Evolutionary conservation across 2,888 invertebrate genomes (phyloP), one percentile per base, ranked within the genome.

Genomic region (Acholoe squamosa): DNA sequence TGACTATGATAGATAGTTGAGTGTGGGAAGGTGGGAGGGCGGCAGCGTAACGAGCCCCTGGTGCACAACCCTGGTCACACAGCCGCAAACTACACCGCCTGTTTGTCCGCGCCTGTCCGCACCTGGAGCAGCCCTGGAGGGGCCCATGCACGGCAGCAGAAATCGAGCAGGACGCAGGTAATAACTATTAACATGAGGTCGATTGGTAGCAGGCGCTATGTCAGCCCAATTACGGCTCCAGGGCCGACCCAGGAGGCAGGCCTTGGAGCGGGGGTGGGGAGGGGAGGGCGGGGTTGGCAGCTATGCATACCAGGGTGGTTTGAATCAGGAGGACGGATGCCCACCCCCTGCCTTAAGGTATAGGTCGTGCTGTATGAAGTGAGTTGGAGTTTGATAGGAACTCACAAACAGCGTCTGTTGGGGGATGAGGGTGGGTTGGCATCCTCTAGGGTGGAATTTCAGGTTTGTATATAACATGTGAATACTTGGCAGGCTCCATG

Each of bases 181-280:
- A 86, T 86, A 25, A 86, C 86, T 86, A 86, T 86, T 54, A 86
- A 86, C 86, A 56, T 52, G 54, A 19, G 52, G 54, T 86, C 86
- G 52, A 86, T 52, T 86, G 56, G 33, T 54, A 86, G 52, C 86
- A 86, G 86, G 86, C 52, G 52, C 86, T 22, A 31, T 86, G 86
- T 86, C 86, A 86, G 54, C 14, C 86, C 86, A 86, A 86, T 86
- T 86, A 86, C 54, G 43, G 71, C 71, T 43, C 28, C 25, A 31
- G 86, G 54, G 3, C 31, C 25, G 0, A 54, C 25, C 25, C 25
- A 19, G 86, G 52, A 25, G 84, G 52, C 34, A 16, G n/a, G 12
- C 33, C 25, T 16, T 0, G 71, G 51, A 51, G 43, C 33, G 52
- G 0, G 19, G 51, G 56, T 7, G 71, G 76, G 19, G 33, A n/a